phyloP scores from a whole-genome alignment of 2,888 invertebrate genomes.

The Pocota personata region DNA sequence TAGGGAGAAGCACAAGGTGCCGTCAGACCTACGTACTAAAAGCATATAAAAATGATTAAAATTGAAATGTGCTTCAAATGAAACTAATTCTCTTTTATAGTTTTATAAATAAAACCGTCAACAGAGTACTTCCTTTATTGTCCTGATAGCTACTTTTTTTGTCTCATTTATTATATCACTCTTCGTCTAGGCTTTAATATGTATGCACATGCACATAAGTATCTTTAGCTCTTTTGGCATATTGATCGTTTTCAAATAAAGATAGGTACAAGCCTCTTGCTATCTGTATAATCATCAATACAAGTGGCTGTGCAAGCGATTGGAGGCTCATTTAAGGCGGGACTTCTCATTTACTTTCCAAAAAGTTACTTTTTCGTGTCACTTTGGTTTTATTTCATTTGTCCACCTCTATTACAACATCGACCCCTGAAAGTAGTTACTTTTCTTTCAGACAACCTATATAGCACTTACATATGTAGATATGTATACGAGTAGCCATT shows the following conservation, averaged over 20 bases:
- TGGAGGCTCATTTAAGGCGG: not conserved
- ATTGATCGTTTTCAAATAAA: not conserved
- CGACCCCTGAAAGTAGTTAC: constrained; percentile 35
- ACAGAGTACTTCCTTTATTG: not conserved
- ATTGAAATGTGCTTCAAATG: constrained; percentile 13
- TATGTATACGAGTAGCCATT: not conserved
- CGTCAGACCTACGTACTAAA: too few relatives aligned
- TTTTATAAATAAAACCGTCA: not conserved
- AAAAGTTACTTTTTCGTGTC: constrained; percentile 43
- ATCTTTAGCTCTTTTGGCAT: not conserved
- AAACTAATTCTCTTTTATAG: not conserved
- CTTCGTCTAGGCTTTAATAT: not conserved
- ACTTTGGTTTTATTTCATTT: constrained; percentile 43
- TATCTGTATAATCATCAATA: not conserved
- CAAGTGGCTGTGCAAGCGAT: not conserved
- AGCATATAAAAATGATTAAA: too few relatives aligned
- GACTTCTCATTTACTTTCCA: not conserved
- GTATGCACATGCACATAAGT: not conserved
- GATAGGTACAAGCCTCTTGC: not conserved
- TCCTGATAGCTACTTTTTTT: not conserved
- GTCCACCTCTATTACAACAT: constrained; percentile 39
- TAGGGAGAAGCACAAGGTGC: too few relatives aligned
- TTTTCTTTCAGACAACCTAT: constrained; percentile 15
- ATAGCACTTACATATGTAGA: not conserved
- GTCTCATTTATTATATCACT: constrained; percentile 9